Conservation (phyloP, 2,797 vertebrate species). For the Vipera ursinii region DNA sequence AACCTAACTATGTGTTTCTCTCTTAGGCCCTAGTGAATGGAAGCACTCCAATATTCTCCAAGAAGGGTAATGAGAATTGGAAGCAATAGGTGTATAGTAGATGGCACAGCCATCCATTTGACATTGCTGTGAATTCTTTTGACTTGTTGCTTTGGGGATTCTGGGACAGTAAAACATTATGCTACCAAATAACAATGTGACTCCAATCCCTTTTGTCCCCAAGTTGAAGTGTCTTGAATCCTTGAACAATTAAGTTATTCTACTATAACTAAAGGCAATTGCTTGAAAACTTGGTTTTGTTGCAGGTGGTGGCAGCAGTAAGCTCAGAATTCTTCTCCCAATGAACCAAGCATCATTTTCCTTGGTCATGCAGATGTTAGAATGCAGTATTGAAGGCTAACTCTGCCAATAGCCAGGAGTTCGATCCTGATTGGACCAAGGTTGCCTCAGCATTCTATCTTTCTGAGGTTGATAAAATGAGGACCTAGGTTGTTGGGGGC, state of each 20-base stretch:
- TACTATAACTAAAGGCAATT: neutral
- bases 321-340: neutral
- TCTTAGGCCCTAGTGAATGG: neutral
- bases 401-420: neutral
- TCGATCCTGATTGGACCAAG: neutral
- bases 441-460: neutral
- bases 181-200: neutral
- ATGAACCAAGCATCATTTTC: neutral
- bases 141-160: neutral
- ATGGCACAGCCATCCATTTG: neutral
- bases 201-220: neutral
- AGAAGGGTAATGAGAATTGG: neutral
- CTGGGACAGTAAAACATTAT: neutral
- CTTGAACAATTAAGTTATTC: neutral
- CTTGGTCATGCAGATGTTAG: neutral
- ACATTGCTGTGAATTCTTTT: neutral
- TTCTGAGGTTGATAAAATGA: neutral
- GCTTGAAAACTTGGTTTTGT: neutral
- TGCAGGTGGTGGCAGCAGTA: neutral
- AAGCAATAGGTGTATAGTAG: neutral
- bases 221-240: neutral
- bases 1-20: neutral
- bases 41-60: neutral
- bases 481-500: neutral
- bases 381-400: neutral